These are phyloP conservation scores for Pycnomerus fuliginosus DNA, from an alignment of 2,888 invertebrate species.

Conservation along the genomic window DNA sequence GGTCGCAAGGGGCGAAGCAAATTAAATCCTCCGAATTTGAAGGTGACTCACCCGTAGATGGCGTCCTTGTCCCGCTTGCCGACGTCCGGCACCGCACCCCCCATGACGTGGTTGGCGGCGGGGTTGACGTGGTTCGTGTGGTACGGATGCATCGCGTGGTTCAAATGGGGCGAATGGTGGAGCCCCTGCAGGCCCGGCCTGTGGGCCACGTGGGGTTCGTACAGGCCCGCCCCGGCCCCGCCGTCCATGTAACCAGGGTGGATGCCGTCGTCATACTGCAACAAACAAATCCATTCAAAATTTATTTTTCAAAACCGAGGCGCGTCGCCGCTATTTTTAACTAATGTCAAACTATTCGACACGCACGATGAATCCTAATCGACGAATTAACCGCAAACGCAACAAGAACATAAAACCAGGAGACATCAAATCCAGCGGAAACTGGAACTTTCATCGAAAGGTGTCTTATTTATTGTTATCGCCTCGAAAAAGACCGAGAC, in stretches of 20 bases:
- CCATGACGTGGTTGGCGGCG: slow-evolving; percentile 80
- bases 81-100: slow-evolving; percentile 78
- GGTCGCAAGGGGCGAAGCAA: no score
- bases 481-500: no score
- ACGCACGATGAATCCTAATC: no score
- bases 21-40: no score
- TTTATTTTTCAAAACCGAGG: no score
- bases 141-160: slow-evolving; percentile 79
- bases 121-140: slow-evolving; percentile 69
- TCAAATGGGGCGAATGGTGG: slow-evolving; percentile 80
- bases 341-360: no score
- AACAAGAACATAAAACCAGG: no score
- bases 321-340: no score
- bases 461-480: not conserved
- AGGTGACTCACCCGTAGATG: slow-evolving; percentile 91
- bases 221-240: slow-evolving; percentile 63
- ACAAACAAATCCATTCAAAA: no score
- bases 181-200: slow-evolving; percentile 64
- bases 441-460: no score
- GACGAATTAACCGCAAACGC: no score
- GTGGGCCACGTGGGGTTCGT: slow-evolving; percentile 74
- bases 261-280: slow-evolving; percentile 94
- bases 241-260: slow-evolving; percentile 88
- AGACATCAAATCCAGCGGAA: no score
- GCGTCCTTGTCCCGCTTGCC: slow-evolving; percentile 98